Percentiles rank a stretch among this genome's conserved stretches.
phyloP scores from a whole-genome alignment of 2,797 vertebrate species.

The Echiichthys vipera region DNA sequence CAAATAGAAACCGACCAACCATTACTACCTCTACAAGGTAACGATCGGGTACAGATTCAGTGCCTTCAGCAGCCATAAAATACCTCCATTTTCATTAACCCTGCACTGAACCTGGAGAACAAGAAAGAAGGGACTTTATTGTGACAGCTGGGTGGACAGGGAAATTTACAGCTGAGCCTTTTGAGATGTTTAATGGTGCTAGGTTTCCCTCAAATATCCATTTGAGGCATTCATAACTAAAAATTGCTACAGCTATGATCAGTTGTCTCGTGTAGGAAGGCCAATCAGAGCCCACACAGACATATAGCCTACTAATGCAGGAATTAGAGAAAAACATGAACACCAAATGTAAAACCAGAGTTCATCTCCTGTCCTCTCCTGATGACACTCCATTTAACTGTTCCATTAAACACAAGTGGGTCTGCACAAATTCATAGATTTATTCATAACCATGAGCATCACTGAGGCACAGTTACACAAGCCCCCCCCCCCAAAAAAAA shows the following conservation, averaged over 20 bases:
- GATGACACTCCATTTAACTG: conserved; percentile 54
- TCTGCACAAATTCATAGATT: conserved; percentile 46
- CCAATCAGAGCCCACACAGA: conserved; percentile 23
- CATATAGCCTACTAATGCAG: conserved; percentile 26
- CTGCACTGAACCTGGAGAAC: conserved; percentile 67
- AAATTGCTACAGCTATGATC: conserved; percentile 35
- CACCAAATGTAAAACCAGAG: conserved; percentile 39
- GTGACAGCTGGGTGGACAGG: conserved; percentile 46
- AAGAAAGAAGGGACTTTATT: conserved; percentile 46
- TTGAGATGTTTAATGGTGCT: conserved; percentile 49
- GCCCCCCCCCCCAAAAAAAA: too few species aligned
- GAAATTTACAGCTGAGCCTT: conserved; percentile 48
- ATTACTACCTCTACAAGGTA: conserved; percentile 21
- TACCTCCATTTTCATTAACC: conserved; percentile 71
- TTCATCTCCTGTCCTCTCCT: conserved; percentile 41
- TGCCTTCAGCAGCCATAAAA: conserved; percentile 60
- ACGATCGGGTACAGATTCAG: conserved; percentile 51
- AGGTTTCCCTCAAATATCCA: conserved; percentile 28
- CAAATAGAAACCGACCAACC: conserved; percentile 56
- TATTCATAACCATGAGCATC: conserved; percentile 60
- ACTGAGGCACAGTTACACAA: conserved; percentile 42
- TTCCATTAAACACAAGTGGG: conserved; percentile 65
- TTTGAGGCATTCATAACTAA: conserved; percentile 39
- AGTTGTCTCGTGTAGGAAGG: conserved; percentile 23
- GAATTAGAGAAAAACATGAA: conserved; percentile 36